These are phyloP conservation scores for Pholis gunnellus DNA, from an alignment of 2,113 vertebrate species.

Conservation along the genomic window DNA sequence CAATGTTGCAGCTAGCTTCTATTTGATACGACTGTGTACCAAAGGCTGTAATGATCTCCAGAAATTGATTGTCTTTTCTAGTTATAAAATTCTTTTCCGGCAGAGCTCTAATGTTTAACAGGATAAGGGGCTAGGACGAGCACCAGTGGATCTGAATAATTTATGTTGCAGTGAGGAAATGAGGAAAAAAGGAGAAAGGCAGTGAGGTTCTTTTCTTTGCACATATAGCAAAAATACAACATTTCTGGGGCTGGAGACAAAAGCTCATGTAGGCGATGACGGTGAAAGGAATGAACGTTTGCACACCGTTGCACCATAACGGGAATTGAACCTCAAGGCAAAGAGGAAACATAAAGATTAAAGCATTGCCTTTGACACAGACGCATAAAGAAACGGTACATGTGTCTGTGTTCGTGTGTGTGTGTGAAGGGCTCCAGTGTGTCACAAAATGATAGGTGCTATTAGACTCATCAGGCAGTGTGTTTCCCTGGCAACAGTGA, in stretches of 20 bases:
- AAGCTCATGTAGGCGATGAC: background rate
- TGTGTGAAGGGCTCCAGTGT: constrained; percentile 13
- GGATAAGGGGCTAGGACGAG: constrained; percentile 3
- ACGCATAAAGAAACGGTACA: background rate
- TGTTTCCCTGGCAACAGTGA: constrained; percentile 71
- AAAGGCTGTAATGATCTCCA: background rate
- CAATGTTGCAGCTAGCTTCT: background rate
- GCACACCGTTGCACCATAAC: background rate
- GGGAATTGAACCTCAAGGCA: constrained; percentile 23
- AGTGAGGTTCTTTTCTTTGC: background rate
- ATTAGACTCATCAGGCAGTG: constrained; percentile 50
- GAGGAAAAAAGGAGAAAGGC: constrained; percentile 1
- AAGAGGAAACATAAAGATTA: constrained; percentile 32
- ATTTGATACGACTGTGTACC: background rate
- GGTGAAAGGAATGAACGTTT: constrained; percentile 29
- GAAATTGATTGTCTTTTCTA: constrained; percentile 8
- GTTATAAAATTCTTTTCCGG: constrained; percentile 4
- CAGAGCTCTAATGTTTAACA: constrained; percentile 31
- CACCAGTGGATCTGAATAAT: constrained; percentile 60
- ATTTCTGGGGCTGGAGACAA: background rate
- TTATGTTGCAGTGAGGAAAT: constrained; percentile 45
- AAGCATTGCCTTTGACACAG: constrained; percentile 20
- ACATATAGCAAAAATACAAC: background rate
- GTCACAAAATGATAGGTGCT: constrained; percentile 50
- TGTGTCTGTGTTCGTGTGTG: background rate